Base-by-base conservation (phyloP, 1,140 invertebrate genomes). In the Drosophila tsacasi region DNA sequence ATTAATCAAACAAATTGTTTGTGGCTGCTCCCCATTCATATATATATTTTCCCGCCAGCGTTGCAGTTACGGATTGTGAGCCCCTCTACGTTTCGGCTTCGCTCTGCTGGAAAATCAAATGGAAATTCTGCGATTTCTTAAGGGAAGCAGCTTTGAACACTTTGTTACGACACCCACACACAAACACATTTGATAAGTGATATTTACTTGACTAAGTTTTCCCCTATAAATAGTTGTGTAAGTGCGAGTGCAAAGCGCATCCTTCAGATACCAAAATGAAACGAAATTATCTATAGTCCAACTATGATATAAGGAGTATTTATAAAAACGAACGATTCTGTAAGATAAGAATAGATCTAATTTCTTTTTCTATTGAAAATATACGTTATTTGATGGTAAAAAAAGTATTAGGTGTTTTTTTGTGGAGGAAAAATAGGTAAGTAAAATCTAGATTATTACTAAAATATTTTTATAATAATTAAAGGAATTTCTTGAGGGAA, bases 141-240 rank as follows among this genome's bases (percentile, higher is more conserved):
- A 21, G 52, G 61, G 44, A 23, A 79, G 54, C 76, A 79, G 67
- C 55, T 21, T 47, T 46, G 21, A 44, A 59, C 54, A 79, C 61
- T 78, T 78, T 79, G 60, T 68, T 42, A 44, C 57, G 19, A 55
- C 52, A 37, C 49, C n/a, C 2, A 50, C 30, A 32, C 17, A 19
- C 13, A 37, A 37, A 21, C 57, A 60, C 64, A 57, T 23, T 66
- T 57, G 42, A 83, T 84, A 79, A 89, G 84, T 89, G 85, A 89
- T 89, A 89, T 57, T 57, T 46, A 54, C 72, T 68, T 74, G 73
- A 89, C 63, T 84, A 90, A 75, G 55, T 52, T 84, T 79, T 37
- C 21, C 23, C 35, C 19, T 12, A 19, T 30, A 23, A 23, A 32
- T 81, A 87, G 21, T 55, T 66, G 4, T 89, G 57, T 77, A 89